Conservation (phyloP, 2,113 vertebrate species). For the Odocoileus virginianus region DNA sequence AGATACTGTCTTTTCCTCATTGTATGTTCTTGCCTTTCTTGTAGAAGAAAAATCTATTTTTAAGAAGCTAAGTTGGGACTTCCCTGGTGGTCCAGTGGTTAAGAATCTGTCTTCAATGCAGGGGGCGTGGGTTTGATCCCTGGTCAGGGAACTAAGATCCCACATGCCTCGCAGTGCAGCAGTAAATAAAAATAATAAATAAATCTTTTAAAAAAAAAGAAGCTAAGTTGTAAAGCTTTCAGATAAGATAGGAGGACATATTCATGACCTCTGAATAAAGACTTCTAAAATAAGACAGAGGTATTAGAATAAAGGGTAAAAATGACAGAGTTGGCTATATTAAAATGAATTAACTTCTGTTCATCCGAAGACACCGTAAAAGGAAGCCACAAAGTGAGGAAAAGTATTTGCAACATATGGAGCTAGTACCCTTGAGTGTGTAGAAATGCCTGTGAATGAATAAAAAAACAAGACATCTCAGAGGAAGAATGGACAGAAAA, state of each 20-base stretch:
- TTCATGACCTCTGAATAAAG: not conserved
- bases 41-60: not conserved
- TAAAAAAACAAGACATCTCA: not conserved
- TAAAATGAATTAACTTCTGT: not conserved
- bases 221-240: not conserved
- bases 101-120: too few species aligned
- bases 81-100: too few species aligned
- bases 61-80: not conserved
- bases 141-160: too few species aligned
- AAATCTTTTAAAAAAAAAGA: not conserved
- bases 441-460: not conserved
- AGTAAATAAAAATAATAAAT: too few species aligned
- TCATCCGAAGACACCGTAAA: not conserved
- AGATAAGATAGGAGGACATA: not conserved
- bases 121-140: too few species aligned
- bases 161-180: too few species aligned
- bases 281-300: not conserved
- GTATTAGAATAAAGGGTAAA: not conserved
- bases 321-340: not conserved
- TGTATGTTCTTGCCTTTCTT: not conserved
- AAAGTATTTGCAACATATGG: not conserved
- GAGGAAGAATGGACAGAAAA: not conserved
- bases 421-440: not conserved
- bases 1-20: not conserved
- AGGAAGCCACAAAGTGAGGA: not conserved